Base-by-base conservation (phyloP, 2,888 invertebrate species). In the Watsonalla cultraria region DNA sequence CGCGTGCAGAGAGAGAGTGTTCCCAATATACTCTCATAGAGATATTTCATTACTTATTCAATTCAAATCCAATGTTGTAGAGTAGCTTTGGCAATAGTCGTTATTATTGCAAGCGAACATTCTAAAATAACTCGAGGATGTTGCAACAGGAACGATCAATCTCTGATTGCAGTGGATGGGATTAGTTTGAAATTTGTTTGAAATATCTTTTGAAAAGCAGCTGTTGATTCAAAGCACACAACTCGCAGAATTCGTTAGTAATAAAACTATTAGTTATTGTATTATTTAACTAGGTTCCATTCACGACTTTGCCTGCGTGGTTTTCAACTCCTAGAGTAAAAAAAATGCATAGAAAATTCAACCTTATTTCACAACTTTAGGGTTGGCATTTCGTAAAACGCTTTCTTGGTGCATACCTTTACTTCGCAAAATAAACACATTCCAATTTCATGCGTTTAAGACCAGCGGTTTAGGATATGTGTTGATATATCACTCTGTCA, bases 21-120 rank as follows among this genome's bases (percentile, higher is more conserved):
- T 47, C 54, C 39, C 14, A 55, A 48, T 55, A 49, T 52, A 56
- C 54, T 60, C 54, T 53, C 53, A 51, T 57, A 55, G 42, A 42
- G 45, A 42, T 47, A 49, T 48, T 45, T 37, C 45, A 35, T 34
- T 13, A 7, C 7, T 33, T 51, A 35, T 46, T 45, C 15, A 13
- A 15, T 39, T 49, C 9, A 49, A 37, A 49, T 37, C 49, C 49
- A 49, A 49, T 49, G 14, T 37, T 39, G 14, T 37, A 37, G 37
- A 48, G 37, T 49, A 37, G 49, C 37, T 39, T 49, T 49, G 9
- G 37, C 15, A 15, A 49, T 37, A 49, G 35, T 49, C 49, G 37
- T 15, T 49, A 37, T 49, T 49, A 39, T 49, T 49, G 13, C 49
- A 49, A 15, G 15, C 48, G 6, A 47, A 47, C 7, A 13, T 48